Evolutionary conservation across 2,888 invertebrate species (phyloP), one percentile per base, ranked within the genome.

Genomic region (Drosophila lutescens): DNA sequence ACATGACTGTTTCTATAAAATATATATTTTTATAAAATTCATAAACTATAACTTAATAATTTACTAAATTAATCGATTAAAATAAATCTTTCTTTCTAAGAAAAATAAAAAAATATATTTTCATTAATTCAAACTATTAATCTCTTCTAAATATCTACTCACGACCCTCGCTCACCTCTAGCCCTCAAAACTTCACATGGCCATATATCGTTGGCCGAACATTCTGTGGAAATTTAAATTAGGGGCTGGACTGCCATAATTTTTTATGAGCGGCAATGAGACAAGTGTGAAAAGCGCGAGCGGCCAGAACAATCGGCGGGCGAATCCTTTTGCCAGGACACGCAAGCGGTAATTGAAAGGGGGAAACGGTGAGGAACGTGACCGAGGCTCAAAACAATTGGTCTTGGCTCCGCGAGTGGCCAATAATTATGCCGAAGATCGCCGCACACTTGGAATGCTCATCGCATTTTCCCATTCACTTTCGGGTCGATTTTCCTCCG

Each of bases 221-320:
- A 32, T 56, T 57, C 56, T 30, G 26, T 43, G 46, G 43, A 78
- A 61, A 75, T 54, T 58, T 38, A 50, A 56, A 59, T 51, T 70
- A 66, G 63, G 41, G 58, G 23, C 40, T 26, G 38, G 44, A 47
- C 78, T 69, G 74, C 65, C 77, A 89, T 87, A 82, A 78, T 75
- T 80, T 79, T 58, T 65, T 70, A 76, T 72, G 76, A 66, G 61
- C 55, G 13, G 57, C 38, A 43, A 61, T 65, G 46, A 65, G 54
- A 74, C 71, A 86, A 89, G 89, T 88, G 84, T 87, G 89, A 87
- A 84, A 71, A 73, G 75, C 51, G 49, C 50, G 36, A 75, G 62
- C 58, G 38, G 54, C 15, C 36, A 51, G 63, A 54, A 75, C 78
- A 72, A 69, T 76, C 82, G 76, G 54, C 20, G 9, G 41, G 6